Evolutionary conservation across 2,888 invertebrate species (phyloP).

Genomic region (Cetonia aurata): DNA sequence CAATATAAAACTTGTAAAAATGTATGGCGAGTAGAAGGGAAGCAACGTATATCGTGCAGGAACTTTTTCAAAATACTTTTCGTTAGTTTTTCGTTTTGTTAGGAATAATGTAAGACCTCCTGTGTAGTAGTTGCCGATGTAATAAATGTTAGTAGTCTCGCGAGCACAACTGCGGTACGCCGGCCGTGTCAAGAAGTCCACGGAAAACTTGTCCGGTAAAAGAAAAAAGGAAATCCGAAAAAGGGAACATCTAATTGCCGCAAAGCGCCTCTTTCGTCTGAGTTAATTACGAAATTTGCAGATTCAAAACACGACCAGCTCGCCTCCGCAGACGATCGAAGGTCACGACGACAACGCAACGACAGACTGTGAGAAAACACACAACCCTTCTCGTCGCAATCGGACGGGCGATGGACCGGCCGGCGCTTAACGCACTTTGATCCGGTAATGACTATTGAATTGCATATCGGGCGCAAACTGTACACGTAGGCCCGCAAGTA

Average conservation of each 20-base stretch:
- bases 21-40: too few relatives aligned
- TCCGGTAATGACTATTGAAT: conserved; percentile 26
- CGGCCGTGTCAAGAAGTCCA: too few relatives aligned
- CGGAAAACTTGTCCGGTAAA: not conserved
- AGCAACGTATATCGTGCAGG: too few relatives aligned
- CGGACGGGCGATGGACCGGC: not conserved
- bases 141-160: too few relatives aligned
- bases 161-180: too few relatives aligned
- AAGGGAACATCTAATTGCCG: conserved; percentile 38
- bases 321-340: conserved; percentile 29
- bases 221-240: not conserved
- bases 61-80: too few relatives aligned
- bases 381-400: conserved; percentile 1
- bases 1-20: too few relatives aligned
- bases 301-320: conserved; percentile 25
- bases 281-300: conserved; percentile 42
- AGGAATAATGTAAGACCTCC: too few relatives aligned
- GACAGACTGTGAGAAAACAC: conserved; percentile 30
- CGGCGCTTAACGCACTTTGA: conserved; percentile 1
- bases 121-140: too few relatives aligned
- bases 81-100: too few relatives aligned
- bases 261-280: conserved; percentile 28
- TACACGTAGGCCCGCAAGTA: not conserved
- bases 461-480: conserved; percentile 14
- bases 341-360: conserved; percentile 2